Conservation (phyloP, 1,140 invertebrate species). For the Nephotettix cincticeps region DNA sequence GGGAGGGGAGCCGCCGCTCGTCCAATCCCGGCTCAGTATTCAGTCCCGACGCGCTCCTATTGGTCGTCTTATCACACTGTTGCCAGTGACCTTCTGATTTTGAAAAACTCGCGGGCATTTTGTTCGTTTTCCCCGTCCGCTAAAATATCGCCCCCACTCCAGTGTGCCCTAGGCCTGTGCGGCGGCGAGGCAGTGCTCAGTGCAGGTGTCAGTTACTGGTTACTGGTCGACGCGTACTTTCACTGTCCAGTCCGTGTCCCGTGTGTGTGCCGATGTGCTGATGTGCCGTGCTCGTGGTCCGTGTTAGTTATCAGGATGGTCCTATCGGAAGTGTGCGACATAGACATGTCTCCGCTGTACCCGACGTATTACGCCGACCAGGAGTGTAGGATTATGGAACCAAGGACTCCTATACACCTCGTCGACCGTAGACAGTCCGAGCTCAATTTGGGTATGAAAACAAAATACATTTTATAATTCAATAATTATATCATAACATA, state of each 20-base stretch:
- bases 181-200: background rate
- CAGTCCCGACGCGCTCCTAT: constrained; percentile 20
- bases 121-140: constrained; percentile 12
- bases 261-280: constrained; percentile 11
- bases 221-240: constrained; percentile 19
- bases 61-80: constrained; percentile 12
- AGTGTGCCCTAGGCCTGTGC: background rate
- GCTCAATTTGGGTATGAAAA: constrained; percentile 23
- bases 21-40: constrained; percentile 32
- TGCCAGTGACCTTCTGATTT: constrained; percentile 36
- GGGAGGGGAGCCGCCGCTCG: background rate
- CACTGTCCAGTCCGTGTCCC: constrained; percentile 25
- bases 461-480: too few species aligned
- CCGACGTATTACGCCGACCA: constrained; percentile 27
- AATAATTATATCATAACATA: too few species aligned
- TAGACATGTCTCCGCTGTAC: constrained; percentile 30
- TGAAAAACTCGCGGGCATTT: constrained; percentile 27
- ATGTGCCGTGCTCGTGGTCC: background rate
- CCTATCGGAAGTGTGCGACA: constrained; percentile 31
- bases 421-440: background rate
- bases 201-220: constrained; percentile 1
- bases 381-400: constrained; percentile 16
- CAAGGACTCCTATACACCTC: constrained; percentile 13
- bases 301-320: too few species aligned
- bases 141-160: constrained; percentile 24